Evolutionary conservation across 2,113 vertebrate genomes (phyloP), one percentile per base, ranked within the genome.

Genomic region (Nannospalax galili): DNA sequence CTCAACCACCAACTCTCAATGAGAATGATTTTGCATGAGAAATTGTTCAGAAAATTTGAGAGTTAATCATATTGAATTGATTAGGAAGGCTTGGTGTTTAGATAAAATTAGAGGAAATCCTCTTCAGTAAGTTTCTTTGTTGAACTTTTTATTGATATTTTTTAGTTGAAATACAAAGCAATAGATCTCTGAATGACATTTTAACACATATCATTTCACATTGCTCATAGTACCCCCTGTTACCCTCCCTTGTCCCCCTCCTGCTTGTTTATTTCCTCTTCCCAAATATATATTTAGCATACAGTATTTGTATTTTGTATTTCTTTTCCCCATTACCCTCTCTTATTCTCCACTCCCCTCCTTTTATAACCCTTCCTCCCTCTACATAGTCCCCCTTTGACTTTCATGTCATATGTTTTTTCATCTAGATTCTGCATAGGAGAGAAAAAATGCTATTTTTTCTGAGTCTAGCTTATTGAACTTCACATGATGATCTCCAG

Each of bases 1-100:
- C 62, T 26, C 28, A 65, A 19, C 16, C 35, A 88, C 37, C 93
- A 95, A 67, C 22, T 32, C 37, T 60, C 10, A 67, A 60, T 78
- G 81, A 81, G 16, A 93, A 67, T 40, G 45, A 45, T 70, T 84
- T 88, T 91, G 17, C 12, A 42, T 77, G 24, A 87, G n/a, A 24
- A 42, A 60, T 73, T 80, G 28, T 84, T 84, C 48, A 74, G 84
- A 91, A 93, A 70, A 48, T 88, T 87, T 80, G 48, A 91, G 15
- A 91, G 80, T 58, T 86, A 90, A 90, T 87, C 58, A 45, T 64
- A 73, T 90, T 73, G 2, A 77, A 87, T 65, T 69, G 48, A 92
- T 92, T 79, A 96, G 60, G 48, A 75, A 35, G 93, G 20, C 12
- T 67, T 75, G 16, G 19, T 88, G 58, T n/a, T 65, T 94, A 87